Conservation (phyloP, 1,140 invertebrate genomes). For the Micrasema minimum region DNA sequence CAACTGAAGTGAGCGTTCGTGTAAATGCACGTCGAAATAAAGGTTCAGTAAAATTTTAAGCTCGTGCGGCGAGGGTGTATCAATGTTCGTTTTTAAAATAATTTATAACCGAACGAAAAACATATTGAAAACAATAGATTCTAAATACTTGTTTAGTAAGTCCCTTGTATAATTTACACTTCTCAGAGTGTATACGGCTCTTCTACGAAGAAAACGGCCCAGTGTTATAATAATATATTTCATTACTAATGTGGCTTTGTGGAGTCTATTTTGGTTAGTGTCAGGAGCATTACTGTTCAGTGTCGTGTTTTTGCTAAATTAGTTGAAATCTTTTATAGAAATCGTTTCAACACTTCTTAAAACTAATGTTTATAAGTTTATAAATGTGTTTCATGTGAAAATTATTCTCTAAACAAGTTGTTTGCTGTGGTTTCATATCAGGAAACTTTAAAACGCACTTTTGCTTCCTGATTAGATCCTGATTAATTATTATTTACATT, state of each 20-base stretch:
- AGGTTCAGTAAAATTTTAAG: slow-evolving; percentile 23
- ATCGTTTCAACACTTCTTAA: slow-evolving; percentile 10
- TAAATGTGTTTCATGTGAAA: slow-evolving; percentile 16
- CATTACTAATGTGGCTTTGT: slow-evolving; percentile 12
- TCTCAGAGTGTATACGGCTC: too few relatives aligned
- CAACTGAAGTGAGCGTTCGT: slow-evolving; percentile 13
- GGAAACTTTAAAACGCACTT: neutral
- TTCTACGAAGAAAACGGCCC: neutral
- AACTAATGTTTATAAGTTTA: neutral
- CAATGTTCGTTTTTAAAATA: neutral
- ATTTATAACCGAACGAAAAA: slow-evolving; percentile 21
- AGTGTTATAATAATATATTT: neutral
- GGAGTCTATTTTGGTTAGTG: slow-evolving; percentile 32
- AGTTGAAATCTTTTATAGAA: slow-evolving; percentile 10
- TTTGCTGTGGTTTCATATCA: neutral
- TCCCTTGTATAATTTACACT: too few relatives aligned
- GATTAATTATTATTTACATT: too few relatives aligned
- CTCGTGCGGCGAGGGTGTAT: neutral
- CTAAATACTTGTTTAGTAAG: slow-evolving; percentile 10
- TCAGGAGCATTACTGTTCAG: neutral
- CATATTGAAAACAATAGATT: slow-evolving; percentile 28
- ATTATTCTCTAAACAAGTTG: slow-evolving; percentile 1
- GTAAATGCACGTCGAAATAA: neutral
- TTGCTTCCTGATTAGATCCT: neutral
- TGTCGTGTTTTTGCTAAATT: slow-evolving; percentile 28